These are phyloP conservation scores for Cataglyphis cursor DNA, from an alignment of 2,888 invertebrate genomes.

Conservation along the genomic window DNA sequence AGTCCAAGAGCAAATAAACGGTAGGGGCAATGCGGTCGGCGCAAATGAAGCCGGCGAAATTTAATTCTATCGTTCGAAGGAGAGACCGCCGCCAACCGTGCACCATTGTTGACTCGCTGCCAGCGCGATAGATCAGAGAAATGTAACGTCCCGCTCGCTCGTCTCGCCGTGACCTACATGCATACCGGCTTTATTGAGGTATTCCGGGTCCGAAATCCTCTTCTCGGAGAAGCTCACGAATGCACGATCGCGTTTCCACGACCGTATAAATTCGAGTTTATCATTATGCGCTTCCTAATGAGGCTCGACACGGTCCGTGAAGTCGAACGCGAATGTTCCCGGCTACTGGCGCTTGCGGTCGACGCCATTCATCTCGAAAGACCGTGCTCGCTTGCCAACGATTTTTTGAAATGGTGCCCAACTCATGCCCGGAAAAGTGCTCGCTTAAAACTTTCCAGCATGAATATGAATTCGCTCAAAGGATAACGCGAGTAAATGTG, in stretches of 20 bases:
- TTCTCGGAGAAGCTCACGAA: constrained; percentile 14
- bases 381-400: constrained; percentile 30
- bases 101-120: constrained; percentile 75
- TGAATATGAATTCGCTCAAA: constrained; percentile 23
- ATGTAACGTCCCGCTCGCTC: constrained; percentile 63
- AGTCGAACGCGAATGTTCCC: neutral
- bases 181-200: constrained; percentile 75
- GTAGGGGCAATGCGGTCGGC: constrained; percentile 50
- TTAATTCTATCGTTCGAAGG: constrained; percentile 69
- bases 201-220: constrained; percentile 57
- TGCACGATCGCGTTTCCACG: constrained; percentile 28
- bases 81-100: constrained; percentile 14
- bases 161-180: constrained; percentile 77
- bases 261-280: constrained; percentile 42
- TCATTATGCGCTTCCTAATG: constrained; percentile 39
- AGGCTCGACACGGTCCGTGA: neutral
- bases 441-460: constrained; percentile 25
- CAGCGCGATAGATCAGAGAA: constrained; percentile 72
- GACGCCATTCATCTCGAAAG: constrained; percentile 21
- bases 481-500: constrained; percentile 23
- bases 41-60: constrained; percentile 75
- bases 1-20: constrained; percentile 67
- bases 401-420: constrained; percentile 40
- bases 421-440: constrained; percentile 28
- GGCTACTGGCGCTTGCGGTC: constrained; percentile 12